Base-by-base conservation (phyloP, 37 sponge, comb jelly and placozoan species). In the Aplysina aerophoba region DNA sequence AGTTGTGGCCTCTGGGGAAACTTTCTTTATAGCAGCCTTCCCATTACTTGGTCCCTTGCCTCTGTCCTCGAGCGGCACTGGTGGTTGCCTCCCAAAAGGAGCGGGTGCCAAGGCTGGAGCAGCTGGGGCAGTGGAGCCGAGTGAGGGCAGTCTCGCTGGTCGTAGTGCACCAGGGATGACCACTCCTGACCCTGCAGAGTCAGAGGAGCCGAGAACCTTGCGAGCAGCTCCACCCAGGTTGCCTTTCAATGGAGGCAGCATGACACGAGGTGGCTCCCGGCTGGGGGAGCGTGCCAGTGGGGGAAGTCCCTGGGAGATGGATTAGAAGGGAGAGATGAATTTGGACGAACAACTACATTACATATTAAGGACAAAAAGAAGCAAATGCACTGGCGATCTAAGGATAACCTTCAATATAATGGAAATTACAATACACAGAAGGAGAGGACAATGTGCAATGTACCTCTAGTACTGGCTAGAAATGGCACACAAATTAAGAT, bases 21-120 rank as follows among this genome's bases (percentile, higher is more conserved):
- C 67, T 40, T 89, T 87, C 86, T 89, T 89, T 15, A 56, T 72
- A 5, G 55, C 27, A 17, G 62, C 68, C 64, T 61, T 89, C 33
- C 85, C 92, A 40, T 62, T 67, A 21, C n/a, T 61, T 0, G 93
- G 90, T 21, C 84, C 90, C 55, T 92, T 89, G 16, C 90, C 90
- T 41, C 67, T 73, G 0, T 83, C 72, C 12, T 62, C 71, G 15
- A 64, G 68, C 40, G 88, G 0, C 37, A 41, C 11, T 35, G 61
- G 57, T 30, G 67, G 22, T 28, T 58, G 17, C 55, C 66, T 33
- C 1, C 31, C 37, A 82, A 62, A 62, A 13, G 64, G 64, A 27
- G 73, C 33, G 6, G 73, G 35, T 37, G 33, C 22, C 4, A 34
- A 35, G 59, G 60, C 36, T 81, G 81, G 61, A 15, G 61, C 62